phyloP scores from a whole-genome alignment of 92 coral and sea anemone species.

The Zoanthus gigantus region DNA sequence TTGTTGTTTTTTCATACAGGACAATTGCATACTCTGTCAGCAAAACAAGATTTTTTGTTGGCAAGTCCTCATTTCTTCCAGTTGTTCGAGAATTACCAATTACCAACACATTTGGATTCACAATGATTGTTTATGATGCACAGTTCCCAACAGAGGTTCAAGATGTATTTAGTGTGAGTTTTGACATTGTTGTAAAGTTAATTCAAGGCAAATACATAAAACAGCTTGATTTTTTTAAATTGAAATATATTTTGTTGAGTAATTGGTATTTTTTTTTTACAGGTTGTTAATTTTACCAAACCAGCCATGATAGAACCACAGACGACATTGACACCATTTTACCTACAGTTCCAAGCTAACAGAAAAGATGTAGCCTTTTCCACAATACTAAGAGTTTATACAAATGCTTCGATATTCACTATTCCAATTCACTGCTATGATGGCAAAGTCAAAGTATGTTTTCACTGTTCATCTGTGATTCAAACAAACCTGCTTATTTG shows the following conservation, averaged over 20 bases:
- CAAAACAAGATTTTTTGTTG: conserved; percentile 96
- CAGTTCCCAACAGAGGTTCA: conserved; percentile 88
- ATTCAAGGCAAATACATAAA: background rate
- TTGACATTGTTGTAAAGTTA: background rate
- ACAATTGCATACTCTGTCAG: conserved; percentile 99
- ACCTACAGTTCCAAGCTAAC: conserved; percentile 87
- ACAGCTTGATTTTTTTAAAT: background rate
- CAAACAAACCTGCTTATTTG: too few relatives aligned
- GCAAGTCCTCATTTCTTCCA: conserved; percentile 92
- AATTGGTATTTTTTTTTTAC: background rate
- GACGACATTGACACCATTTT: conserved; percentile 86
- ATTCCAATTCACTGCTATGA: conserved; percentile 96
- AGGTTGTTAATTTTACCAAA: conserved; percentile 95
- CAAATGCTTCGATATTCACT: conserved; percentile 98
- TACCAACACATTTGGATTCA: conserved; percentile 90
- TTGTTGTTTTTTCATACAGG: conserved; percentile 56
- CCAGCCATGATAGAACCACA: conserved; percentile 89
- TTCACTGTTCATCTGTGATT: background rate
- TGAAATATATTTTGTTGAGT: background rate
- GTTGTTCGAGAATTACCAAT: conserved; percentile 88
- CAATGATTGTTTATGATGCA: conserved; percentile 94
- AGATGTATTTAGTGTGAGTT: conserved; percentile 82
- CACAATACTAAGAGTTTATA: conserved; percentile 91
- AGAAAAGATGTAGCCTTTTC: conserved; percentile 82
- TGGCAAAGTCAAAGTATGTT: conserved; percentile 91